phyloP scores from a whole-genome alignment of 92 coral and sea anemone genomes.

The Zoanthus sansibaricus region DNA sequence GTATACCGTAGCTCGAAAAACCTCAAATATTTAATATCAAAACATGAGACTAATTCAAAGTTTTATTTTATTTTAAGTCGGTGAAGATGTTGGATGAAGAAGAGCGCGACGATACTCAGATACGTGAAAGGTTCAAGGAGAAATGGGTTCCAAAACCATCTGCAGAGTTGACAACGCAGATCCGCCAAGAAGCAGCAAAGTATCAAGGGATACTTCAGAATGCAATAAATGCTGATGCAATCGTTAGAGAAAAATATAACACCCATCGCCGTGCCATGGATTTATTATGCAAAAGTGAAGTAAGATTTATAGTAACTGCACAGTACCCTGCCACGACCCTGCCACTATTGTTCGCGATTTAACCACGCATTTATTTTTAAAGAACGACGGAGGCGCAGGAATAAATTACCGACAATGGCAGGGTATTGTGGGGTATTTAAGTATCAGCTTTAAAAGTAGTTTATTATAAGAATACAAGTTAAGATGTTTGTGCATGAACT shows the following conservation, averaged over 20 bases:
- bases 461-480: too few species aligned
- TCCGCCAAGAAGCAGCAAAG: constrained; percentile 89
- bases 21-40: too few species aligned
- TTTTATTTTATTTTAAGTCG: constrained; percentile 60
- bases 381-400: too few species aligned
- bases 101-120: constrained; percentile 94
- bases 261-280: constrained; percentile 86
- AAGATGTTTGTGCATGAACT: too few species aligned
- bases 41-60: too few species aligned
- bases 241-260: constrained; percentile 94
- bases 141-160: constrained; percentile 98
- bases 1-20: too few species aligned
- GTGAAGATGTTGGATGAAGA: constrained; percentile 93
- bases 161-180: constrained; percentile 84
- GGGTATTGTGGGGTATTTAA: too few species aligned
- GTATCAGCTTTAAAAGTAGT: too few species aligned
- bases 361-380: background rate
- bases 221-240: constrained; percentile 90
- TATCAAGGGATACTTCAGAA: constrained; percentile 90
- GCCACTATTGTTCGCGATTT: too few species aligned
- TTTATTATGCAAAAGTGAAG: constrained; percentile 92
- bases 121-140: constrained; percentile 88
- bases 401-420: too few species aligned
- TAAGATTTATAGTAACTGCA: constrained; percentile 20
- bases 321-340: too few species aligned